Conservation (phyloP, 1,140 invertebrate species). For the Drosophila tropicalis region DNA sequence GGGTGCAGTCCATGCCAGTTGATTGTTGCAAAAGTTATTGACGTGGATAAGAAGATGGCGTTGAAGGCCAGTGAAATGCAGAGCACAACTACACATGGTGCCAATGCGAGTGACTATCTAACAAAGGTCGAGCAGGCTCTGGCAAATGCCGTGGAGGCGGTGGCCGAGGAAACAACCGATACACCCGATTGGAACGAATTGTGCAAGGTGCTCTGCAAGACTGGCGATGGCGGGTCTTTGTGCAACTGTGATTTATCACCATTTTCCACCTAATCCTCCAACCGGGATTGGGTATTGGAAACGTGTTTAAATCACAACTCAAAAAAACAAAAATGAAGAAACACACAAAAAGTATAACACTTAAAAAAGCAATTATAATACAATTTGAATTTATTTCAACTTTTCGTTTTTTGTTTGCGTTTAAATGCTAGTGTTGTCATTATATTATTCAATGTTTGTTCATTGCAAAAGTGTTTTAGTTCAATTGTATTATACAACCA, state of each 20-base stretch:
- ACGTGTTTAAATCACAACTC: conserved; percentile 62
- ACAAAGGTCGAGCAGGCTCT: neutral
- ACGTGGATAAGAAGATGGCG: neutral
- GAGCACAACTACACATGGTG: conserved; percentile 58
- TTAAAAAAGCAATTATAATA: conserved; percentile 33
- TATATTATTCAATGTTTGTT: conserved; percentile 60
- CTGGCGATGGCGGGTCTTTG: conserved; percentile 84
- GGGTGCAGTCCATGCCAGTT: conserved; percentile 73
- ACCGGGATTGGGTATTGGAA: conserved; percentile 19
- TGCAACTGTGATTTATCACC: conserved; percentile 85
- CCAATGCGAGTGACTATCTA: conserved; percentile 21
- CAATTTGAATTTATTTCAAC: conserved; percentile 52
- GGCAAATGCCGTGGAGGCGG: conserved; percentile 14
- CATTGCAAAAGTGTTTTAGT: conserved; percentile 55
- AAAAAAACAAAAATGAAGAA: neutral
- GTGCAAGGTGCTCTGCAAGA: conserved; percentile 84
- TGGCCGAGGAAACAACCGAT: conserved; percentile 16
- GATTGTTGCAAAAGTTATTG: conserved; percentile 33
- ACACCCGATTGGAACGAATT: conserved; percentile 83
- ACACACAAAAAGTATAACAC: conserved; percentile 13
- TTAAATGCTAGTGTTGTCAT: conserved; percentile 77
- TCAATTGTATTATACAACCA: conserved; percentile 67
- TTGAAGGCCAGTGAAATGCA: conserved; percentile 50
- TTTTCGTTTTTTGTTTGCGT: conserved; percentile 58
- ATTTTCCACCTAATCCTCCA: conserved; percentile 62